Evolutionary conservation across 2,113 vertebrate genomes (phyloP).

Genomic region (Alouatta palliata): DNA sequence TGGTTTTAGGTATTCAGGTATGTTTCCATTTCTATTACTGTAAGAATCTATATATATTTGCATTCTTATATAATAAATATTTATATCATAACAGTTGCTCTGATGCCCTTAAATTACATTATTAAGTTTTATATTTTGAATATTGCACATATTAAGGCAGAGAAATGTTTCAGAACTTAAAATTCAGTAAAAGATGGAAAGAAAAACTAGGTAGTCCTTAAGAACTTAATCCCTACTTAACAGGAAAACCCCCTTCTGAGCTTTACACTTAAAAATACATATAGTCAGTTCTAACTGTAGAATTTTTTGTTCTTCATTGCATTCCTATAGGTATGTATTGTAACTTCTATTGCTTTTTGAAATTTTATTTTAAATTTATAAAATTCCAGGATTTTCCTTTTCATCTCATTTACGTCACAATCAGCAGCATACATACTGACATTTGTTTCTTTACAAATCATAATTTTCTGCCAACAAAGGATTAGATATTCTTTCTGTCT

Average conservation of each 20-base stretch:
- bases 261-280: not conserved
- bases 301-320: not conserved
- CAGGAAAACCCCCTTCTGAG: not conserved
- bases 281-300: not conserved
- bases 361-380: not conserved
- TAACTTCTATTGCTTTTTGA: not conserved
- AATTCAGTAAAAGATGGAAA: not conserved
- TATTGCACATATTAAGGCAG: not conserved
- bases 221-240: not conserved
- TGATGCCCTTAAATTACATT: not conserved
- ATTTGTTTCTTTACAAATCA: slow-evolving; percentile 19
- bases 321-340: not conserved
- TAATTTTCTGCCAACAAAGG: slow-evolving; percentile 1
- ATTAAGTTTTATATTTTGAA: slow-evolving; percentile 12
- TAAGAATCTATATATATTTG: not conserved
- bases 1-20: not conserved
- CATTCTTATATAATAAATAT: not conserved
- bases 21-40: not conserved
- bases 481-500: not conserved
- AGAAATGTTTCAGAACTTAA: not conserved
- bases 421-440: not conserved
- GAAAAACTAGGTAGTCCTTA: not conserved
- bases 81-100: not conserved
- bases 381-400: not conserved
- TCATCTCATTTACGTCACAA: not conserved